Evolutionary conservation across 92 coral and sea anemone species (phyloP).

Genomic region (Epizoanthus rinbou): DNA sequence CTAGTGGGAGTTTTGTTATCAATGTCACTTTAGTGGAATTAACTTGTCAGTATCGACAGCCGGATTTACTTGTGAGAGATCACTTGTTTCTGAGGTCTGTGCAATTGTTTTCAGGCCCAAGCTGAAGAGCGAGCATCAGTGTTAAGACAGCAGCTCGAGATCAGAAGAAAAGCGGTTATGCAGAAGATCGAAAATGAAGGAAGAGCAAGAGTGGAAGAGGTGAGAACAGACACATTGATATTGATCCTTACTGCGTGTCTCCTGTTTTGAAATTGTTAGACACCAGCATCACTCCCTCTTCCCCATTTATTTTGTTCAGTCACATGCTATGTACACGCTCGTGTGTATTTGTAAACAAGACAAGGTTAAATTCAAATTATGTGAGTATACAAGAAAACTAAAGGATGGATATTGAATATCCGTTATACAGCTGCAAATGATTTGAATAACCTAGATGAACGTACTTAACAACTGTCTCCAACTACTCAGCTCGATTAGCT

Average conservation of each 20-base stretch:
- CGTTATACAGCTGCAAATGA: too few relatives aligned
- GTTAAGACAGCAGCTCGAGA: constrained; percentile 89
- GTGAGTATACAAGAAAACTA: too few relatives aligned
- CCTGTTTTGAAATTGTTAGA: background rate
- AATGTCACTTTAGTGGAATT: background rate
- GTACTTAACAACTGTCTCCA: too few relatives aligned
- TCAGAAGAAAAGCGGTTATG: constrained; percentile 80
- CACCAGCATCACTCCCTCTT: background rate
- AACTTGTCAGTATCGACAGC: background rate
- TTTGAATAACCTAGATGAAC: too few relatives aligned
- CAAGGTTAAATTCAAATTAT: too few relatives aligned
- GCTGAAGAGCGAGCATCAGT: constrained; percentile 96
- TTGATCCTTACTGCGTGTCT: too few relatives aligned
- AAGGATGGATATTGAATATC: too few relatives aligned
- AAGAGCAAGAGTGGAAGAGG: constrained; percentile 81
- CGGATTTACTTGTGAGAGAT: background rate
- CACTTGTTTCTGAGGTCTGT: background rate
- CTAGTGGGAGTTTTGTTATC: too few relatives aligned
- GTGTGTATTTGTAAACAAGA: too few relatives aligned
- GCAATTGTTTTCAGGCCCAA: constrained; percentile 64
- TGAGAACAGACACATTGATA: constrained; percentile 4
- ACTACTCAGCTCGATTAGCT: too few relatives aligned
- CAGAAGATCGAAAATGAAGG: constrained; percentile 81
- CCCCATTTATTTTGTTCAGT: background rate
- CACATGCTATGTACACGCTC: background rate